Evolutionary conservation across 2,113 vertebrate genomes (phyloP), one percentile per base, ranked within the genome.

Genomic region (Nothocercus julius): DNA sequence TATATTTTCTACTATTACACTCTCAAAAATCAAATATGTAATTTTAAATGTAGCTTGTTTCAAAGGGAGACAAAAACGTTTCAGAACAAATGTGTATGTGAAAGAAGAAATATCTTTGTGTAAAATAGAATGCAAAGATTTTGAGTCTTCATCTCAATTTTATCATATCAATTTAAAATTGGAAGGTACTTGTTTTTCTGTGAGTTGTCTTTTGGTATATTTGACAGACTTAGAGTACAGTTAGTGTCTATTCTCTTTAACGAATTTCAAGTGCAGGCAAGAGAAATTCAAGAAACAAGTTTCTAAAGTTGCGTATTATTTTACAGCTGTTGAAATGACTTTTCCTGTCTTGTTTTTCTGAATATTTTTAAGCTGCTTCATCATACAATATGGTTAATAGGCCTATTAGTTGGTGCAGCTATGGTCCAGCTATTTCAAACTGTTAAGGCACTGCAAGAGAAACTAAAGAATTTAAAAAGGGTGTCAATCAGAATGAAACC

Each of bases 281-380:
- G 74, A 85, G 30, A 83, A 53, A 62, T 24, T 27, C 5, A 38
- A 32, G 85, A 72, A 76, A 83, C 38, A 21, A 47, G n/a, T 53
- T 54, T 69, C 2, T 1, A 3, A 54, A 82, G 88, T 44, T 54
- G 10, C 16, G 14, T 13, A 13, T 93, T 92, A 13, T 34, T 90
- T 95, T 90, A 24, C 28, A 91, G 7, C 28, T 85, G 51, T 42
- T 87, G 45, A 88, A 94, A 74, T 82, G 30, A 63, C 59, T 92
- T 92, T 89, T 90, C 62, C 61, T 66, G 18, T 54, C 44, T 82
- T 76, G 17, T 81, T 89, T 73, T 38, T 89, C 49, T 76, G 73
- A 89, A 62, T 54, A 5, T 90, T 76, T 79, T 87, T 69, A 73
- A 44, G 64, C 45, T 51, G 13, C 59, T 76, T 92, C 13, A 24